Conservation (phyloP, 1,140 invertebrate genomes). For the Heliconius hermathena region DNA sequence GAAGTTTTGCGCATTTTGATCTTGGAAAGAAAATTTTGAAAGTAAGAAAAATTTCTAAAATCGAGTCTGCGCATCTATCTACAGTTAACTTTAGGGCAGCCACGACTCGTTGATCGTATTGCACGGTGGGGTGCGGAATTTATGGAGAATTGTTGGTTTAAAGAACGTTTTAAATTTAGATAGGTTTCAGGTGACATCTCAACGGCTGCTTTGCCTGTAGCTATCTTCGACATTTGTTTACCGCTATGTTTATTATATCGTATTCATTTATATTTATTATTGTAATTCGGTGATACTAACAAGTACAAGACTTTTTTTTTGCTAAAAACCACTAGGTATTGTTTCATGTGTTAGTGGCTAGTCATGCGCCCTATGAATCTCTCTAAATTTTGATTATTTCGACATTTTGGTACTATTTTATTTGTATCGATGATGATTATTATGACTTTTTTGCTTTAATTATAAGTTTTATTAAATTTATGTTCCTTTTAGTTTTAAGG, state of each 20-base stretch:
- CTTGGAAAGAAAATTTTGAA: too few species aligned
- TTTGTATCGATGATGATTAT: slow-evolving; percentile 11
- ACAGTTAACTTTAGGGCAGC: too few species aligned
- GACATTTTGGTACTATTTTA: slow-evolving; percentile 31
- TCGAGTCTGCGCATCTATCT: too few species aligned
- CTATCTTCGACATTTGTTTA: background rate
- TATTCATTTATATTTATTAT: slow-evolving; percentile 18
- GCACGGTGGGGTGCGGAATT: too few species aligned
- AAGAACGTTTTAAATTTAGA: background rate
- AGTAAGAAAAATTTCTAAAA: too few species aligned
- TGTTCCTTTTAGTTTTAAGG: slow-evolving; percentile 64
- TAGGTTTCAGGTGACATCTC: background rate
- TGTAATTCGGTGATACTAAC: slow-evolving; percentile 32
- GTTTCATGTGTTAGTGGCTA: slow-evolving; percentile 24
- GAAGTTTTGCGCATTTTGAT: too few species aligned
- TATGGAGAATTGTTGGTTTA: background rate
- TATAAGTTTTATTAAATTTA: slow-evolving; percentile 55
- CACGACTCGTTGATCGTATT: too few species aligned
- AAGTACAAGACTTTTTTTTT: slow-evolving; percentile 22
- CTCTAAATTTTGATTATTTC: slow-evolving; percentile 21
- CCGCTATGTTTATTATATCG: slow-evolving; percentile 13
- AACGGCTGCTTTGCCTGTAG: background rate
- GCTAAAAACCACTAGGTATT: background rate
- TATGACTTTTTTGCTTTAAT: slow-evolving; percentile 45
- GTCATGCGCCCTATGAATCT: slow-evolving; percentile 37